phyloP scores from a whole-genome alignment of 2,113 vertebrate genomes.

The Phylloscopus trochiloides region DNA sequence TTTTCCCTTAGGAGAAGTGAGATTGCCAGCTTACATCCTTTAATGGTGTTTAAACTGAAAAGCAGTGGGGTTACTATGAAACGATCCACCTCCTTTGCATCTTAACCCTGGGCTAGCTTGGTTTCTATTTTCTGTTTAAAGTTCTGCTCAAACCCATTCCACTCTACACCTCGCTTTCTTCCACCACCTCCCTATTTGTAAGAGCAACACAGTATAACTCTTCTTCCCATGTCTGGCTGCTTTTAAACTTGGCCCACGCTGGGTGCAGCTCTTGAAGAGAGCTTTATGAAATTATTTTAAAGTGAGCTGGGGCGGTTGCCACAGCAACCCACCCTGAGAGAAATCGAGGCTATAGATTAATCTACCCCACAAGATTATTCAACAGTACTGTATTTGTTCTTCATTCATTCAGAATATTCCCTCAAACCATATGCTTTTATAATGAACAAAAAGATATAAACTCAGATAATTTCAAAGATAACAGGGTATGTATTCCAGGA shows the following conservation, averaged over 20 bases:
- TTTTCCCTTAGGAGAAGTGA: conserved; percentile 39
- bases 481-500: conserved; percentile 38
- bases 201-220: conserved; percentile 67
- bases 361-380: conserved; percentile 79
- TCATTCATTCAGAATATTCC: conserved; percentile 72
- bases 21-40: conserved; percentile 24
- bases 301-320: conserved; percentile 79
- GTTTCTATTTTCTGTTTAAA: conserved; percentile 62
- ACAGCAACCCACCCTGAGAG: conserved; percentile 82
- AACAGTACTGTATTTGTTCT: conserved; percentile 74
- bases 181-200: conserved; percentile 64
- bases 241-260: conserved; percentile 82
- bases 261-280: conserved; percentile 78
- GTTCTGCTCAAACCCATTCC: conserved; percentile 24
- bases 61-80: conserved; percentile 40
- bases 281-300: conserved; percentile 82
- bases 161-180: conserved; percentile 25
- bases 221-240: conserved; percentile 76
- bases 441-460: conserved; percentile 58
- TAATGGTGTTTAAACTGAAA: conserved; percentile 40
- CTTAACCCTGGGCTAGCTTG: conserved; percentile 48
- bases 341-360: conserved; percentile 81
- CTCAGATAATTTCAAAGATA: conserved; percentile 61
- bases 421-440: conserved; percentile 64
- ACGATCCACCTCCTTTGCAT: conserved; percentile 8